Percentiles rank a stretch among this genome's conserved stretches.
These are phyloP conservation scores for Myotis pilosus DNA, from an alignment of 2,797 vertebrate species.

Conservation along the genomic window DNA sequence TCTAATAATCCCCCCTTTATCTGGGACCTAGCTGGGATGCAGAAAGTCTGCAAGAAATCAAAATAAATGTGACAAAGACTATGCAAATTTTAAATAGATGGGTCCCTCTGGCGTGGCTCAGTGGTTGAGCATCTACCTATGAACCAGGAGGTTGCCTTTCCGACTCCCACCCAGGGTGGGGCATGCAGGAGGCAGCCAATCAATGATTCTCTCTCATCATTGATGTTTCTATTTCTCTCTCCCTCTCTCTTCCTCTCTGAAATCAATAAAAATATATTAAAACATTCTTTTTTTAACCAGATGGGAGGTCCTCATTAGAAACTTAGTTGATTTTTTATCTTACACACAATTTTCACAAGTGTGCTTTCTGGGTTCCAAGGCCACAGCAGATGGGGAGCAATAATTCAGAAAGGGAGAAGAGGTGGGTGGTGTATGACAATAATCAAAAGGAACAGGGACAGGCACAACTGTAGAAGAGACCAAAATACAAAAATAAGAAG, in stretches of 20 bases:
- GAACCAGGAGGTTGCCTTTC: too few relatives aligned
- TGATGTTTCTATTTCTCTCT: too few relatives aligned
- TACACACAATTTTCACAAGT: not conserved
- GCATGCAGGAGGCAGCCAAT: too few relatives aligned
- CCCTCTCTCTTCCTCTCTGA: too few relatives aligned
- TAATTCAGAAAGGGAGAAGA: slow-evolving; percentile 17
- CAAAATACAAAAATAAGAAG: not conserved
- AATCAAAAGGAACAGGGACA: not conserved
- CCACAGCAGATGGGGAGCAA: not conserved
- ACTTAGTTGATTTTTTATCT: not conserved
- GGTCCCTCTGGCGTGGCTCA: too few relatives aligned
- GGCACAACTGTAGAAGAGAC: not conserved
- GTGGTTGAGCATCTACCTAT: too few relatives aligned
- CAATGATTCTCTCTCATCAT: too few relatives aligned
- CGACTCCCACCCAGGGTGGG: too few relatives aligned
- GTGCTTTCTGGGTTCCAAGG: not conserved
- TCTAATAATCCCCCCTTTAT: not conserved
- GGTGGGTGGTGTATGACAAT: not conserved
- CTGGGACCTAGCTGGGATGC: not conserved
- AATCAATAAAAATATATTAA: too few relatives aligned
- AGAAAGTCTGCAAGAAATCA: slow-evolving; percentile 19
- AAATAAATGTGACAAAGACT: slow-evolving; percentile 16
- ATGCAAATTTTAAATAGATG: not conserved
- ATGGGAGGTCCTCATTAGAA: slow-evolving; percentile 14
- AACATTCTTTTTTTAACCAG: not conserved